These are phyloP conservation scores for Muscina levida DNA, from an alignment of 2,888 invertebrate genomes.

Conservation along the genomic window DNA sequence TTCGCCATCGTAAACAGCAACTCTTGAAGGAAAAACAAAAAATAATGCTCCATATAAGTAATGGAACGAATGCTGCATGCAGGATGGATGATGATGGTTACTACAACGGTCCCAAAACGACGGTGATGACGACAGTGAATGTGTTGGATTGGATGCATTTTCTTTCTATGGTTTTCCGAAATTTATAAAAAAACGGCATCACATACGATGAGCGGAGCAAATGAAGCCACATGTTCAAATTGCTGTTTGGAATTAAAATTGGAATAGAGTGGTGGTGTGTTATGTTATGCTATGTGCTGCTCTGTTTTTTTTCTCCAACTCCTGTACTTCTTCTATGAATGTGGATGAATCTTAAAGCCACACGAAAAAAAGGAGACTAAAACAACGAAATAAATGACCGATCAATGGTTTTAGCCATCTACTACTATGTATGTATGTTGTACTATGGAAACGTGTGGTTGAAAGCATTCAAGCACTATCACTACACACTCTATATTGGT, in stretches of 20 bases:
- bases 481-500: too few species aligned
- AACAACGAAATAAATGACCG: conserved; percentile 47
- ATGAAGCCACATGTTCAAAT: conserved; percentile 39
- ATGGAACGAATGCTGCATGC: conserved; percentile 13
- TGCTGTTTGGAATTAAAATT: conserved; percentile 27
- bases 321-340: conserved; percentile 22
- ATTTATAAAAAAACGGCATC: conserved; percentile 12
- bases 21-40: neutral
- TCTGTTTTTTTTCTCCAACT: conserved; percentile 1
- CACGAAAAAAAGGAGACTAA: neutral
- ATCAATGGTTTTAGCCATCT: conserved; percentile 57
- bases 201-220: conserved; percentile 37
- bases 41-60: conserved; percentile 45
- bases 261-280: conserved; percentile 50
- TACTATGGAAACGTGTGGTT: conserved; percentile 24
- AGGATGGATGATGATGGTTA: conserved; percentile 25
- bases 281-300: conserved; percentile 43
- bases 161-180: conserved; percentile 31
- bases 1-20: conserved; percentile 4
- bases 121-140: conserved; percentile 36
- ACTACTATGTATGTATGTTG: too few species aligned
- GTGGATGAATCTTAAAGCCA: conserved; percentile 44
- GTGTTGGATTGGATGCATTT: conserved; percentile 59
- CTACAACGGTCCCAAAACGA: conserved; percentile 16
- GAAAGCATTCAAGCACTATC: conserved; percentile 37